Evolutionary conservation across 2,113 vertebrate genomes (phyloP).

Genomic region (Cygnus atratus): DNA sequence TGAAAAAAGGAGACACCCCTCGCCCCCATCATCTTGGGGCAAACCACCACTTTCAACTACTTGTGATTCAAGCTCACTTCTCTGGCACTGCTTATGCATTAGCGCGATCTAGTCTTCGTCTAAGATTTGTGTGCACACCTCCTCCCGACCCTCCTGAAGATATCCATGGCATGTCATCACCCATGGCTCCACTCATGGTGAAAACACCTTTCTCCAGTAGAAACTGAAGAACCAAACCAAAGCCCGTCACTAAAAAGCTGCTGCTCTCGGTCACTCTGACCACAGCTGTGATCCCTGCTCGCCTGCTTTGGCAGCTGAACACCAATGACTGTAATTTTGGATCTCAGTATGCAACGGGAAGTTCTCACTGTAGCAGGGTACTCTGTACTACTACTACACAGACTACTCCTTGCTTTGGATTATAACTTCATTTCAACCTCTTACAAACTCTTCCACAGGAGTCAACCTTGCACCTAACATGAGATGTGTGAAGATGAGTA

Average conservation of each 20-base stretch:
- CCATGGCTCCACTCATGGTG: background rate
- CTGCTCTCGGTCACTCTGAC: background rate
- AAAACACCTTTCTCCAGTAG: background rate
- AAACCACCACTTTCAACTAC: background rate
- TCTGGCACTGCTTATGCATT: background rate
- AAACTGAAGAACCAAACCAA: background rate
- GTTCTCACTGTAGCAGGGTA: background rate
- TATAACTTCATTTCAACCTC: background rate
- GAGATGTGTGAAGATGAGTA: background rate
- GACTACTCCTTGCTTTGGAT: background rate
- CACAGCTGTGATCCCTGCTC: background rate
- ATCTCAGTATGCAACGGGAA: background rate
- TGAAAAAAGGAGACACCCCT: rapidly evolving
- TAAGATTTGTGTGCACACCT: background rate
- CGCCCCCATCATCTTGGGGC: background rate
- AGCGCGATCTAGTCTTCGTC: background rate
- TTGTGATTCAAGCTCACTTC: background rate
- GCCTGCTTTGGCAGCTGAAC: background rate
- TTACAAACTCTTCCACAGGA: background rate
- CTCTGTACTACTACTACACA: background rate
- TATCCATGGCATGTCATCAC: background rate
- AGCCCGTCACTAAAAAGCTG: background rate
- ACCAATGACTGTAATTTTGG: rapidly evolving
- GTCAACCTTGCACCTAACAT: background rate
- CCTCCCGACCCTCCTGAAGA: rapidly evolving